A percentile compares a stretch with the other conserved stretches of the same genome.
These are phyloP conservation scores for Brachyrhaphis roseni DNA, from an alignment of 2,797 vertebrate species.

Conservation along the genomic window DNA sequence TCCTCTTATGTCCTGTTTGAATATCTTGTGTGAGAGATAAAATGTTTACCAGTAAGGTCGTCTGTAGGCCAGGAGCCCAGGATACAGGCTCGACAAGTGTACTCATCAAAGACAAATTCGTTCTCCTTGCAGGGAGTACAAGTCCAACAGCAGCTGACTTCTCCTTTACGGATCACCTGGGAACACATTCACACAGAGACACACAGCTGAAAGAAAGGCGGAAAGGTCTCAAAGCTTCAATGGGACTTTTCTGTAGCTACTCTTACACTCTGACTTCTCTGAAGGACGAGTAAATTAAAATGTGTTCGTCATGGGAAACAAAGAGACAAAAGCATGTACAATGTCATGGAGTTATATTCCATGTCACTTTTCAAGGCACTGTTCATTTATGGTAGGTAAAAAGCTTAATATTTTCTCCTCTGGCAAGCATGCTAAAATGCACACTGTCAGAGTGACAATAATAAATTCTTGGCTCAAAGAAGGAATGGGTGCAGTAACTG, in stretches of 20 bases:
- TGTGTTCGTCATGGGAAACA: conserved; percentile 36
- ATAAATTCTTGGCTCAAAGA: neutral
- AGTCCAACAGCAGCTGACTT: conserved; percentile 99
- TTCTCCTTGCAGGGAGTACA: conserved; percentile 99
- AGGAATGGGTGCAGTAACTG: neutral
- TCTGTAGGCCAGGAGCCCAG: conserved; percentile 94
- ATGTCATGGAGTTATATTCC: neutral
- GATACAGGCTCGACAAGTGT: conserved; percentile 93
- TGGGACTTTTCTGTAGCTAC: conserved; percentile 58
- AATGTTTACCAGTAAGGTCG: conserved; percentile 91
- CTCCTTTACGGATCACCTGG: conserved; percentile 98
- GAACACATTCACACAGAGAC: conserved; percentile 25
- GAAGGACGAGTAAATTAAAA: conserved; percentile 30
- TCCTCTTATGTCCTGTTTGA: neutral
- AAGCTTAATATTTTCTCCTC: neutral
- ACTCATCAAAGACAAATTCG: conserved; percentile 95
- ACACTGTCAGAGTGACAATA: neutral
- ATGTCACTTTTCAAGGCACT: neutral
- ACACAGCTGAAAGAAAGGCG: conserved; percentile 20
- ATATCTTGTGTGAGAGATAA: conserved; percentile 18
- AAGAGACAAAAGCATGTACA: neutral
- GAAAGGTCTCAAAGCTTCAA: conserved; percentile 60
- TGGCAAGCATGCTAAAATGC: neutral
- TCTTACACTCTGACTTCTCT: conserved; percentile 47
- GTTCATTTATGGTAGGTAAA: neutral